Evolutionary conservation across 1,140 invertebrate species (phyloP).

Genomic region (Popillia japonica): DNA sequence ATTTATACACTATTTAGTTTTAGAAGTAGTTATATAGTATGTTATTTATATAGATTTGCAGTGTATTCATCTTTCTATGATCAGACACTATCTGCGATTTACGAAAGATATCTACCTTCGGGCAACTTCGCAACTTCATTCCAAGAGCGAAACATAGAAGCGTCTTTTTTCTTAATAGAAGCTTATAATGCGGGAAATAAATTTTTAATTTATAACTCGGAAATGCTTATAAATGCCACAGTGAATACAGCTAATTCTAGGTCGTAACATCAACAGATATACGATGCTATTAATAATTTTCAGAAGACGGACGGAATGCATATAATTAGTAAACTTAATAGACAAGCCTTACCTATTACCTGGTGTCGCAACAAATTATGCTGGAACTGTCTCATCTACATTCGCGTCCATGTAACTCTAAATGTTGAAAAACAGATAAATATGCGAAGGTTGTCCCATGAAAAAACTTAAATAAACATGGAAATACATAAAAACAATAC

Average conservation of each 20-base stretch:
- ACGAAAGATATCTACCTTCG: too few species aligned
- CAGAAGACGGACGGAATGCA: neutral
- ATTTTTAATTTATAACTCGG: neutral
- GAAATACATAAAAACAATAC: conserved; percentile 12
- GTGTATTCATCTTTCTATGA: too few species aligned
- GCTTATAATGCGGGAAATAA: neutral
- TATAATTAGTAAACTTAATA: neutral
- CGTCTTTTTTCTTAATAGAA: too few species aligned
- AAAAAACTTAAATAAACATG: neutral
- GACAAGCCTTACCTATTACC: neutral
- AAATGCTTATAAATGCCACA: neutral
- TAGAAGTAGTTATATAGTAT: too few species aligned
- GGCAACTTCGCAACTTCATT: too few species aligned
- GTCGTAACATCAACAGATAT: neutral
- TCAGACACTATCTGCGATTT: too few species aligned
- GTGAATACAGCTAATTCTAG: neutral
- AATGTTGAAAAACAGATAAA: conserved; percentile 16
- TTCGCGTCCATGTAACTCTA: neutral
- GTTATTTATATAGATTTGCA: too few species aligned
- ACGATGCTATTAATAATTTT: neutral
- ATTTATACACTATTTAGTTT: too few species aligned
- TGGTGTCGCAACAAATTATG: neutral
- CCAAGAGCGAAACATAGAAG: too few species aligned
- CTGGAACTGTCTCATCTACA: neutral
- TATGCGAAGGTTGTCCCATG: neutral